Evolutionary conservation across 2,888 invertebrate genomes (phyloP).

Genomic region (Conops quadrifasciatus): DNA sequence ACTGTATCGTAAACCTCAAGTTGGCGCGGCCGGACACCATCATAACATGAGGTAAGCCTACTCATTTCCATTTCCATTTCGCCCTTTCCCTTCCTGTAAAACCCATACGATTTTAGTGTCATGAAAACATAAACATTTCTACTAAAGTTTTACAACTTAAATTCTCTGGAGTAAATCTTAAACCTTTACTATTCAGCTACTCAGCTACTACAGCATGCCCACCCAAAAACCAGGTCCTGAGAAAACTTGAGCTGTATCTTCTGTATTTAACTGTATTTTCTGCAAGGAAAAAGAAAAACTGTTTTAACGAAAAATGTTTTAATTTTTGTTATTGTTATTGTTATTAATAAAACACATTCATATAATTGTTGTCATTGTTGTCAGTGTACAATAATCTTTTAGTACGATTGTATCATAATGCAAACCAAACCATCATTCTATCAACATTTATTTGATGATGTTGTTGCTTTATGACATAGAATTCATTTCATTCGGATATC

Average conservation of each 20-base stretch:
- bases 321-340: conserved; percentile 55
- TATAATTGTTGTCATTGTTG: background rate
- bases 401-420: background rate
- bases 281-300: conserved; percentile 44
- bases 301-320: conserved; percentile 65
- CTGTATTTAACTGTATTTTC: background rate
- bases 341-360: background rate
- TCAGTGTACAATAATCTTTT: conserved; percentile 21
- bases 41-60: conserved; percentile 78
- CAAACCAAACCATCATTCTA: conserved; percentile 16
- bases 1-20: conserved; percentile 87
- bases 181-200: conserved; percentile 4
- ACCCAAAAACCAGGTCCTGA: background rate
- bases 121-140: conserved; percentile 1
- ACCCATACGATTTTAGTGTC: background rate
- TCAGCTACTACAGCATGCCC: conserved; percentile 20
- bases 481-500: conserved; percentile 51
- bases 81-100: background rate
- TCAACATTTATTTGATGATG: background rate
- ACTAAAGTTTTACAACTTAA: background rate
- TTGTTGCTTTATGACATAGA: conserved; percentile 16
- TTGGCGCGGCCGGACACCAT: conserved; percentile 70
- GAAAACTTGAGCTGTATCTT: background rate
- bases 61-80: background rate
- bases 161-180: background rate